Evolutionary conservation across 2,888 invertebrate species (phyloP), one percentile per base, ranked within the genome.

Genomic region (Drosophila paramelanica): DNA sequence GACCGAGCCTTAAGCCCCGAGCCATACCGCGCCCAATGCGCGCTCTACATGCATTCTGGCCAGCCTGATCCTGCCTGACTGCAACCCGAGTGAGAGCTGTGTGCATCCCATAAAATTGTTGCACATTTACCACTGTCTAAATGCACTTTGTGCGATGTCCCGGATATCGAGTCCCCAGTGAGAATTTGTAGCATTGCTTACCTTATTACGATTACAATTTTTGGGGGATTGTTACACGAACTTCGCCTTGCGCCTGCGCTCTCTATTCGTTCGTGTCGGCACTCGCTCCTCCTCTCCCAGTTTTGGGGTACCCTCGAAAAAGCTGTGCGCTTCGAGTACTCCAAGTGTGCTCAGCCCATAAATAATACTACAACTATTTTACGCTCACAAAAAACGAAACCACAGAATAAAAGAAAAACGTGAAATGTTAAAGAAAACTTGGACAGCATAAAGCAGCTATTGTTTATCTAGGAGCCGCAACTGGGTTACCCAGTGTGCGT

Each of bases 21-120:
- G 67, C 64, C 55, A 75, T 79, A 85, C 85, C 85, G 89, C 85
- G 88, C 89, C 85, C 89, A 73, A 81, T 84, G 88, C 72, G 81
- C 81, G 81, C 88, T 82, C 68, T 73, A 80, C 77, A 84, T 72
- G 65, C 71, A 69, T 73, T 51, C 71, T 56, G 65, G 49, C 46
- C 55, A 50, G 71, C 51, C 57, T 61, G 67, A 67, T 77, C 77
- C 65, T 64, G 62, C 14, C 46, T n/a, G 23, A 25, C 45, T 47
- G 46, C 52, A 11, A 1, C 36, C 14, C 57, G 23, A 45, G 50
- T 38, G 51, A 36, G 31, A 17, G 25, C 13, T 38, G 6, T 14
- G n/a, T 38, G 36, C 56, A 41, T 55, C 11, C 50, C 13, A 39
- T 60, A 74, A 87, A 84, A 87, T 89, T 89, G 85, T 85, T 89